Conservation (phyloP, 2,797 vertebrate genomes). For the Dryobates pubescens region DNA sequence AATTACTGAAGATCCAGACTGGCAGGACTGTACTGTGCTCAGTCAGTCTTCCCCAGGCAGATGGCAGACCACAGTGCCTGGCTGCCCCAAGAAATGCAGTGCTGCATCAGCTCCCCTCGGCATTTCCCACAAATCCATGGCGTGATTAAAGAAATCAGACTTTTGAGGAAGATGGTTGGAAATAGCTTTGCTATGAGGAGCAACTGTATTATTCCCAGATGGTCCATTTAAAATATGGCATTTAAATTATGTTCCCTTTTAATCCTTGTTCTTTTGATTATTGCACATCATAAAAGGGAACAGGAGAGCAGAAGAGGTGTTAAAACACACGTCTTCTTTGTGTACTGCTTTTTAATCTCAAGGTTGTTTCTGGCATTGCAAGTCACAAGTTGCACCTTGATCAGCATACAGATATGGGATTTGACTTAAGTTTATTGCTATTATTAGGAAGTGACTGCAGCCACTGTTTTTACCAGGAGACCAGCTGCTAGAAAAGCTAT, state of each 20-base stretch:
- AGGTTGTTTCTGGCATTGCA: slow-evolving; percentile 35
- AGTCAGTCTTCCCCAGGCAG: not conserved
- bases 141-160: not conserved
- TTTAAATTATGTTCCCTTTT: slow-evolving; percentile 30
- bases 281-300: not conserved
- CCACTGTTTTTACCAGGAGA: slow-evolving; percentile 52
- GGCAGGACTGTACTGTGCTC: not conserved
- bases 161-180: not conserved
- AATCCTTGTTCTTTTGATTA: slow-evolving; percentile 19
- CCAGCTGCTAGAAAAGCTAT: slow-evolving; percentile 61
- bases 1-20: not conserved
- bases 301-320: not conserved
- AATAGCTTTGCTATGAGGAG: slow-evolving; percentile 11
- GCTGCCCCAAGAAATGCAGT: not conserved
- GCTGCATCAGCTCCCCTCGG: not conserved
- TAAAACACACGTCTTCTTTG: not conserved
- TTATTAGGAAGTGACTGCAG: slow-evolving; percentile 68
- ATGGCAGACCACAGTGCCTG: not conserved
- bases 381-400: slow-evolving; percentile 35
- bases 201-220: not conserved
- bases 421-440: slow-evolving; percentile 69
- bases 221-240: not conserved
- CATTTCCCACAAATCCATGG: not conserved
- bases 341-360: slow-evolving; percentile 19
- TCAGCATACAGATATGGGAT: slow-evolving; percentile 45